Conservation (phyloP, 2,113 vertebrate species). For the Archilochus colubris region DNA sequence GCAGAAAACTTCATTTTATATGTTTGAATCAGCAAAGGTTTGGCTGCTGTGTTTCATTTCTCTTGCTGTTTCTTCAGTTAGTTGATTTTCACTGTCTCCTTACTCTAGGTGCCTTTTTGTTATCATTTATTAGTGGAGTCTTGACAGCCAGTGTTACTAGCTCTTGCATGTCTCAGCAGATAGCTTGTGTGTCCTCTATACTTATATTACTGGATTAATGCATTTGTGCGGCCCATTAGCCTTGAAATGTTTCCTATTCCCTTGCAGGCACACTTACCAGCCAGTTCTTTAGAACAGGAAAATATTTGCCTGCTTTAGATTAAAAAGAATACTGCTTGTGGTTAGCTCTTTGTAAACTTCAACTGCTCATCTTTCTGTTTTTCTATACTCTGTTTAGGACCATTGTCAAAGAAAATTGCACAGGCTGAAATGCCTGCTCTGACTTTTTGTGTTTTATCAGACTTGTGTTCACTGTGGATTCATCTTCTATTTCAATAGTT, state of each 20-base stretch:
- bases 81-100: slow-evolving; percentile 9
- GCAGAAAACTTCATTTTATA: background rate
- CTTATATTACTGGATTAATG: background rate
- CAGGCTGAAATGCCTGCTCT: background rate
- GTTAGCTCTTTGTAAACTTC: background rate
- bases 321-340: background rate
- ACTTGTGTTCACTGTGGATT: background rate
- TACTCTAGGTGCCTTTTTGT: slow-evolving; percentile 16
- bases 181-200: background rate
- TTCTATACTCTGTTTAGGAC: background rate
- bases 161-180: slow-evolving; percentile 16
- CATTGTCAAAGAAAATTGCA: background rate
- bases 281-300: background rate
- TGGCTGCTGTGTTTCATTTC: background rate
- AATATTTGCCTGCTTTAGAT: background rate
- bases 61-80: background rate
- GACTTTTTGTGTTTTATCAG: background rate
- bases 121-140: slow-evolving; percentile 3
- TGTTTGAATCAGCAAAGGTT: background rate
- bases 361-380: background rate
- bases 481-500: background rate
- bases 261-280: background rate
- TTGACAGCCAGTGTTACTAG: slow-evolving; percentile 13
- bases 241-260: background rate
- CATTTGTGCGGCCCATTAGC: background rate